Evolutionary conservation across 2,888 invertebrate species (phyloP).

Genomic region (Hylaea fasciaria): DNA sequence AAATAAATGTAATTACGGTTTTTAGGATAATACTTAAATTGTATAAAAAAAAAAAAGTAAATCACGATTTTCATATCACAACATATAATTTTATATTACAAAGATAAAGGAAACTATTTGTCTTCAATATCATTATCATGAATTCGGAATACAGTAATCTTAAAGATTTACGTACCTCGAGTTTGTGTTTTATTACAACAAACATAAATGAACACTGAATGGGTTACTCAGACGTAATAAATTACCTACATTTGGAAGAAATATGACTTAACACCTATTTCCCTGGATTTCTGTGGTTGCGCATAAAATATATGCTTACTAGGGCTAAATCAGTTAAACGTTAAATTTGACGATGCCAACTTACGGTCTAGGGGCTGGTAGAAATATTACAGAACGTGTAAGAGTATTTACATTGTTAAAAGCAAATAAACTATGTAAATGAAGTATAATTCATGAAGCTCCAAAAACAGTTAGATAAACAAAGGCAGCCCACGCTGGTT

Average conservation of each 20-base stretch:
- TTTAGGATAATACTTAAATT: too few relatives aligned
- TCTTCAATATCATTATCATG: too few relatives aligned
- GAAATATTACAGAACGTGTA: too few relatives aligned
- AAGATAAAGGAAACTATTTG: too few relatives aligned
- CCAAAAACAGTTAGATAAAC: conserved; percentile 3
- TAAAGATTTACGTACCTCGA: background rate
- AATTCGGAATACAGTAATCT: background rate
- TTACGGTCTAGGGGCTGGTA: too few relatives aligned
- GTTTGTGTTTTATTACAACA: conserved; percentile 6
- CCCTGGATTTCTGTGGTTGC: conserved; percentile 2
- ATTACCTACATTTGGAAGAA: conserved; percentile 16
- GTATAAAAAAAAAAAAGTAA: too few relatives aligned
- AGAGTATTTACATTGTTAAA: too few relatives aligned
- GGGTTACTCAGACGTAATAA: conserved; percentile 6
- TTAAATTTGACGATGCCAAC: too few relatives aligned
- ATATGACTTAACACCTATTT: conserved; percentile 7
- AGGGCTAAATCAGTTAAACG: background rate
- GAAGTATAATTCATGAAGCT: background rate
- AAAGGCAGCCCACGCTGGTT: background rate
- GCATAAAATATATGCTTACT: background rate
- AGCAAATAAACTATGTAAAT: background rate
- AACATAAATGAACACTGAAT: background rate
- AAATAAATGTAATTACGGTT: too few relatives aligned
- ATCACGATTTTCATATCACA: too few relatives aligned
- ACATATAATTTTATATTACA: too few relatives aligned